Percentiles rank a stretch among this genome's conserved stretches.
Conservation (phyloP, 2,113 vertebrate genomes). For the Catharus fuscescens region DNA sequence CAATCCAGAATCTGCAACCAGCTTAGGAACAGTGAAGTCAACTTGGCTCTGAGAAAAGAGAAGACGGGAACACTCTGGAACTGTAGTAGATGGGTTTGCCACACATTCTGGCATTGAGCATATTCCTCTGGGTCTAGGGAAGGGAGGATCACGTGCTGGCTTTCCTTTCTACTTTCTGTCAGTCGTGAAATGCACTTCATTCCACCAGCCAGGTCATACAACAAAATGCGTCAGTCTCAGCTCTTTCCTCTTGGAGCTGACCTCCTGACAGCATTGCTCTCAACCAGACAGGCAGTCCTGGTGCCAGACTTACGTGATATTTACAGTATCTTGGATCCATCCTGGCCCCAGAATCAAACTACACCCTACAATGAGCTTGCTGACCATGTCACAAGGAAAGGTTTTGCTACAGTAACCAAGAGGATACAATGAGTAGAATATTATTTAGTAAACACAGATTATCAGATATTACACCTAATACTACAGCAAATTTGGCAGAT, state of each 20-base stretch:
- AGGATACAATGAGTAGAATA: background rate
- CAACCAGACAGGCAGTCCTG: background rate
- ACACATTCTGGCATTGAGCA: background rate
- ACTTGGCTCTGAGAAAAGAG: background rate
- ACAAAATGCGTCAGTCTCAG: background rate
- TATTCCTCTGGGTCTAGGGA: background rate
- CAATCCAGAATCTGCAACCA: background rate
- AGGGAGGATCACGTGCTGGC: slow-evolving; percentile 17
- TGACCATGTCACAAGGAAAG: background rate
- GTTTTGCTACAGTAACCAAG: background rate
- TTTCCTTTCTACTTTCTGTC: slow-evolving; percentile 12
- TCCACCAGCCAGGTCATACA: background rate
- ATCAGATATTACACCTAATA: background rate
- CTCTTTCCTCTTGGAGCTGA: background rate
- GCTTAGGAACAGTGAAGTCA: background rate
- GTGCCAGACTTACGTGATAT: background rate
- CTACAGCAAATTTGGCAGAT: background rate
- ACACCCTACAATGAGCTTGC: background rate
- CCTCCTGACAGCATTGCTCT: background rate
- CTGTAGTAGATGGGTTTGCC: slow-evolving; percentile 11
- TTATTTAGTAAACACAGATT: background rate
- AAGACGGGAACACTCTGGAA: background rate
- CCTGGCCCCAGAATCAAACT: background rate
- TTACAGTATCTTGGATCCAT: background rate
- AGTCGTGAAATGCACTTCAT: background rate